Base-by-base conservation (phyloP, 2,797 vertebrate genomes). In the Champsocephalus esox region DNA sequence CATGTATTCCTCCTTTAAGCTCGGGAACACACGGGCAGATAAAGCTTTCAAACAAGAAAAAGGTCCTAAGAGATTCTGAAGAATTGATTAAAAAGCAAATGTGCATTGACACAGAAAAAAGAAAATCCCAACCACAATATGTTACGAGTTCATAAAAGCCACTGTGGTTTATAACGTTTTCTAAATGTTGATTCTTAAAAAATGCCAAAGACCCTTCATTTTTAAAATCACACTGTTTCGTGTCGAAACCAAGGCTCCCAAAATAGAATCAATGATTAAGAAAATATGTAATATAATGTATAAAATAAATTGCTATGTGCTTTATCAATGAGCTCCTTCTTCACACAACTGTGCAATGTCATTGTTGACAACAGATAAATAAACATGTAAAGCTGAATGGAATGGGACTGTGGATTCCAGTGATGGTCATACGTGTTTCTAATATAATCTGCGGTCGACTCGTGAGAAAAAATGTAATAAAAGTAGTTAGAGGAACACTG, bases 1-100 rank as follows among this genome's bases (percentile, higher is more conserved):
- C 46, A 91, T 89, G 60, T 85, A 84, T 84, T 90, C 84, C 70
- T 70, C 24, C 67, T 75, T 81, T 84, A 74, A 81, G 79, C n/a
- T 28, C 51, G 70, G 57, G 28, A 55, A 57, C 49, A 66, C 49
- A 57, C 43, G 5, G 24, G 57, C 41, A 70, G 46, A 80, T 49
- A 73, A 83, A 74, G 62, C 64, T 73, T 52, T 44, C 38, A 44
- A 58, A 38, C 55, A 28, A 82, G 50, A 34, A 83, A 79, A 68
- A 58, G 65, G n/a, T 70, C 67, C 61, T 50, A 38, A 79, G 43
- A 81, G 41, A 72, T 58, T 69, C 38, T 62, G 34, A 61, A 17
- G n/a, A 61, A 78, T 68, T 32, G 16, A 71, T 70, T 34, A 73
- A 74, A 28, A 83, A 60, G 58, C 44, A 66, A 84, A 81, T 55